Conservation (phyloP, 2,113 vertebrate genomes). For the Hypocryptadius cinnamomeus region DNA sequence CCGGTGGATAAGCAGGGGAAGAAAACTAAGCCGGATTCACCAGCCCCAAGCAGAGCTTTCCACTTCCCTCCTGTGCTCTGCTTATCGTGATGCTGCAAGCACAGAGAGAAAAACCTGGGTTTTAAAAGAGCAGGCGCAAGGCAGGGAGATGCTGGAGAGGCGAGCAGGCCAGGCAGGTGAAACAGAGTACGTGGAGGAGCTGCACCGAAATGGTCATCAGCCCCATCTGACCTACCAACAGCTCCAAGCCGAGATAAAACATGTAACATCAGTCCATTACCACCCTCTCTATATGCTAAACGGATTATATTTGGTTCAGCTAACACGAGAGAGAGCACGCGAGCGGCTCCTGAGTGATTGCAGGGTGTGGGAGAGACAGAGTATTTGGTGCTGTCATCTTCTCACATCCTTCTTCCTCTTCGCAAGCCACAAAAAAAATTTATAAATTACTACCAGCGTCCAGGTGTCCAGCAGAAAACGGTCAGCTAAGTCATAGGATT, state of each 20-base stretch:
- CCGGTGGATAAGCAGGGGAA: rapidly evolving
- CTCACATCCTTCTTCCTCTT: neutral
- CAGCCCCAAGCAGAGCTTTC: neutral
- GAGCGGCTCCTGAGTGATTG: neutral
- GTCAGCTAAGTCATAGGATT: neutral
- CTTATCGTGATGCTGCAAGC: neutral
- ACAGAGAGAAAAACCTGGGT: neutral
- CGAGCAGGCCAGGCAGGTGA: neutral
- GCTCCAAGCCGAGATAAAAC: neutral
- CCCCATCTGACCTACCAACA: neutral
- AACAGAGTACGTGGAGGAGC: neutral
- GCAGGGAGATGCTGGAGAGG: neutral
- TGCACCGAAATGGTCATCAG: neutral
- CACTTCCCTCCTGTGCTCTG: neutral
- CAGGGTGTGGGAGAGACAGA: constrained; percentile 3
- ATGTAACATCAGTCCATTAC: neutral
- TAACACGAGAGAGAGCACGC: neutral
- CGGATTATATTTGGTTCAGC: constrained; percentile 14
- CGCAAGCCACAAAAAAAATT: neutral
- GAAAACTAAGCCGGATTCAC: neutral
- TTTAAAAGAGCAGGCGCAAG: neutral
- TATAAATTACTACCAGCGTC: neutral
- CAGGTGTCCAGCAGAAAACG: neutral
- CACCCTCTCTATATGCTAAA: constrained; percentile 3
- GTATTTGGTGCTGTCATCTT: neutral